Evolutionary conservation across 2,888 invertebrate genomes (phyloP).

Genomic region (Harpalus rubripes): DNA sequence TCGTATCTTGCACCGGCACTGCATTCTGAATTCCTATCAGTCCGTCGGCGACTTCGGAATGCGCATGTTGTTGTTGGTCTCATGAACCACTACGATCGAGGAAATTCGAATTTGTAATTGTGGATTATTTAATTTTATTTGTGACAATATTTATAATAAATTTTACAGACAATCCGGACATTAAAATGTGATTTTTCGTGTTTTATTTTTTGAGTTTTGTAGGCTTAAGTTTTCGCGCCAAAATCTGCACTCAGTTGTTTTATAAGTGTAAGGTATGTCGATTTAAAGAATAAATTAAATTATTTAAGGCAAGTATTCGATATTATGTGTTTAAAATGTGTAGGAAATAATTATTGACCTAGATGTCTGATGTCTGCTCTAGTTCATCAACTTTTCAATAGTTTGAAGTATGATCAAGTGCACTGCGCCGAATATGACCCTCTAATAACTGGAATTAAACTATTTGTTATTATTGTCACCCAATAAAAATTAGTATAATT

Average conservation of each 20-base stretch:
- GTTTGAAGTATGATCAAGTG: constrained; percentile 32
- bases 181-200: constrained; percentile 8
- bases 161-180: neutral
- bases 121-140: constrained; percentile 27
- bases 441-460: neutral
- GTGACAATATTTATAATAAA: constrained; percentile 23
- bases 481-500: constrained; percentile 1
- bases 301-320: constrained; percentile 3
- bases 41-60: constrained; percentile 44
- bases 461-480: constrained; percentile 19
- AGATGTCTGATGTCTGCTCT: neutral
- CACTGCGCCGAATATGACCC: neutral
- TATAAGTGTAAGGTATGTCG: constrained; percentile 26
- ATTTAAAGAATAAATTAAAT: neutral
- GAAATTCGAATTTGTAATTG: neutral
- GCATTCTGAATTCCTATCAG: constrained; percentile 63
- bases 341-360: neutral
- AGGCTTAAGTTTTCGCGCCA: constrained; percentile 10
- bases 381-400: constrained; percentile 22
- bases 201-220: constrained; percentile 12
- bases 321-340: neutral
- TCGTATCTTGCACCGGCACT: constrained; percentile 38
- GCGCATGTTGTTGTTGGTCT: neutral
- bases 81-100: constrained; percentile 15
- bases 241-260: constrained; percentile 1